Evolutionary conservation across 1,140 invertebrate species (phyloP), one percentile per base, ranked within the genome.

Genomic region (Papilio aristodemus): DNA sequence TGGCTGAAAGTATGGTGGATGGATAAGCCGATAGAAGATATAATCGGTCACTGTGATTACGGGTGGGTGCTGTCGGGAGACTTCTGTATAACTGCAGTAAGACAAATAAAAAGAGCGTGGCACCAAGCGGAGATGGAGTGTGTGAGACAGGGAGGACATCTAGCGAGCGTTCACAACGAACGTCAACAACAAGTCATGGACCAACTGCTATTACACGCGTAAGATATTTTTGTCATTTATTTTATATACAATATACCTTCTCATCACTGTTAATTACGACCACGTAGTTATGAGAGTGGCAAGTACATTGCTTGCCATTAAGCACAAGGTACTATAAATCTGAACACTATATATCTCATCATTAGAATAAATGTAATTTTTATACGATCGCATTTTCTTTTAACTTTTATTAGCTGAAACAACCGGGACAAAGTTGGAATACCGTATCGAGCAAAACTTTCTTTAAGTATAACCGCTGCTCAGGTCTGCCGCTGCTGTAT

Each of bases 121-220:
- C 79, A 85, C 1, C 93, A 94, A 41, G 94, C 94, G 0, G 94
- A 95, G 75, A 87, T 91, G 9, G 92, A 94, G 72, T 96, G 95
- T 73, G 84, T 87, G 8, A 85, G 87, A 46, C 85, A 91, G 64
- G 94, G 93, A 1, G 95, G 95, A 14, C 94, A 95, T 86, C 90
- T 96, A 9, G 93, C 92, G 0, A 94, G 93, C 70, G 87, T 96
- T 2, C 85, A 92, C 8, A 94, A 92, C 78, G 93, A 94, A 37
- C 83, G 92, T 11, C 93, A 93, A 19, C 94, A 95, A 76, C 86
- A 90, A 41, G 83, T 93, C 11, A 84, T 95, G 62, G 93, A 95
- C 79, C 91, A 92, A 74, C 76, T 95, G 32, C 81, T 95, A 19
- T 82, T 93, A 38, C 92, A 94, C 78, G 94, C 93, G 94, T 95